Percentiles rank a stretch among this genome's conserved stretches.
These are phyloP conservation scores for Oreochromis grahami DNA, from an alignment of 2,797 vertebrate genomes.

Conservation along the genomic window DNA sequence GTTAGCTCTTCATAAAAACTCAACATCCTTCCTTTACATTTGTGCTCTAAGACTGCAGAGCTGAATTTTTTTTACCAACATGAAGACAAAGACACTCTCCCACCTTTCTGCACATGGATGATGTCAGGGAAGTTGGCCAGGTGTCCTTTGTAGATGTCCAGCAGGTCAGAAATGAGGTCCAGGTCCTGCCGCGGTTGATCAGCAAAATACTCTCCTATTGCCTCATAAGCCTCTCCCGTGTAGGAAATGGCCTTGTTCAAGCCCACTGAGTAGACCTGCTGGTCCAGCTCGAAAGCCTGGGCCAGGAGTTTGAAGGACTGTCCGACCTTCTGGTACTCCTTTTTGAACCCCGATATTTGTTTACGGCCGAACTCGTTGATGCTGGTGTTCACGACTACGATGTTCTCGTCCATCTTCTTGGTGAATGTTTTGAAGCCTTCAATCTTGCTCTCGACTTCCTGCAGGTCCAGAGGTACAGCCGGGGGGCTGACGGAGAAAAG, in stretches of 20 bases:
- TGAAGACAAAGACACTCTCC: neutral
- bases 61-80: neutral
- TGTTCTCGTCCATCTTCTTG: conserved; percentile 93
- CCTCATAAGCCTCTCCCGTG: conserved; percentile 90
- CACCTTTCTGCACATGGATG: conserved; percentile 98
- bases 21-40: neutral
- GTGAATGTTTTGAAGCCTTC: conserved; percentile 93
- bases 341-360: conserved; percentile 92
- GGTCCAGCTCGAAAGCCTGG: conserved; percentile 94
- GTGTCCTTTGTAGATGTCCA: conserved; percentile 94
- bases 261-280: conserved; percentile 85
- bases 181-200: conserved; percentile 95
- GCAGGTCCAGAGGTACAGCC: conserved; percentile 80
- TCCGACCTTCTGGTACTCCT: conserved; percentile 96
- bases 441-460: conserved; percentile 91
- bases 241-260: conserved; percentile 92
- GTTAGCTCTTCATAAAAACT: neutral
- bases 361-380: conserved; percentile 91
- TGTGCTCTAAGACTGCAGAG: neutral
- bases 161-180: conserved; percentile 91
- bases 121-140: conserved; percentile 97
- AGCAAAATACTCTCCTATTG: conserved; percentile 92
- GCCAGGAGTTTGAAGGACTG: conserved; percentile 88
- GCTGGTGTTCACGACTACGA: conserved; percentile 86
- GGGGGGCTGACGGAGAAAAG: conserved; percentile 80